phyloP scores from a whole-genome alignment of 2,113 vertebrate species.

The Istiophorus platypterus region DNA sequence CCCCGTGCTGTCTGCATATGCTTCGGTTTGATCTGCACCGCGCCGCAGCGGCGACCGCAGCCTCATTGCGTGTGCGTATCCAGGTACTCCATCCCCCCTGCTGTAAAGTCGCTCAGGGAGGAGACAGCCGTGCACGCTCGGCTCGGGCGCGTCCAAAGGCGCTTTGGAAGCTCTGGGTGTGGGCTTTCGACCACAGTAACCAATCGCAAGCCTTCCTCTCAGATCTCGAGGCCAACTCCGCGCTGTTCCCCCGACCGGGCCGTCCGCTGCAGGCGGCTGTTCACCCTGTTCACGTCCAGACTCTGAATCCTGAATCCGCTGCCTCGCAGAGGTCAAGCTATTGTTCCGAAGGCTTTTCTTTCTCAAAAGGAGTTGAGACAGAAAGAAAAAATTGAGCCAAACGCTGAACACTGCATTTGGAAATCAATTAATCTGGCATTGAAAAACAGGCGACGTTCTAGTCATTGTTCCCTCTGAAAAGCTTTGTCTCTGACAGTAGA shows the following conservation, averaged over 20 bases:
- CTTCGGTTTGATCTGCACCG: background rate
- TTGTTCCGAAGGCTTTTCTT: slow-evolving; percentile 15
- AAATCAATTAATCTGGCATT: background rate
- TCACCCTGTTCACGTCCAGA: background rate
- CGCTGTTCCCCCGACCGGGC: slow-evolving; percentile 19
- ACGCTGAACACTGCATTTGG: background rate
- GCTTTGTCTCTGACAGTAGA: background rate
- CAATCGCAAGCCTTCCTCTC: background rate
- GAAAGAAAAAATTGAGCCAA: too few relatives aligned
- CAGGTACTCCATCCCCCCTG: too few relatives aligned
- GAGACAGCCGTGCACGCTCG: background rate
- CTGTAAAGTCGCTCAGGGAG: background rate
- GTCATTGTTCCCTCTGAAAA: background rate
- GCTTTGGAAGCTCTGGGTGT: background rate
- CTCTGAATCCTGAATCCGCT: background rate
- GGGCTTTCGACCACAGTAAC: slow-evolving; percentile 2
- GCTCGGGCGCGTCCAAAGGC: slow-evolving; percentile 13
- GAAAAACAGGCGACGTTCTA: slow-evolving; percentile 2
- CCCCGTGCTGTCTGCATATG: slow-evolving; percentile 30
- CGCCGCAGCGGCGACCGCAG: background rate
- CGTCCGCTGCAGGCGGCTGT: slow-evolving; percentile 9
- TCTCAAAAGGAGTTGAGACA: too few relatives aligned
- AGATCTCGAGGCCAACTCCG: background rate
- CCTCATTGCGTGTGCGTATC: background rate
- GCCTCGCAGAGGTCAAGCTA: background rate